These are phyloP conservation scores for Lindbergichthys nudifrons DNA, from an alignment of 2,797 vertebrate species.

Conservation along the genomic window DNA sequence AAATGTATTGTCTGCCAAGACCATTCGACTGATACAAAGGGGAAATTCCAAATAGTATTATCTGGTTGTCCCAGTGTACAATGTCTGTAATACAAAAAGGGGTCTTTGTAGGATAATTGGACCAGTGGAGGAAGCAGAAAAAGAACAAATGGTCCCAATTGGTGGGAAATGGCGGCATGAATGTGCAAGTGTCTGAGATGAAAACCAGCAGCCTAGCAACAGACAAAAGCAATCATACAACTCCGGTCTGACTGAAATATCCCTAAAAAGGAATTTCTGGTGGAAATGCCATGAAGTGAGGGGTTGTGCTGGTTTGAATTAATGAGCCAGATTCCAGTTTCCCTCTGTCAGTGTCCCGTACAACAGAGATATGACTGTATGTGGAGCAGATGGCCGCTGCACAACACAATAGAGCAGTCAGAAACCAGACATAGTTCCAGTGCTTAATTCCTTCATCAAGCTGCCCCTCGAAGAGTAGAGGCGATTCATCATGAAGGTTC, in stretches of 20 bases:
- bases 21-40: slow-evolving; percentile 28
- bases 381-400: slow-evolving; percentile 75
- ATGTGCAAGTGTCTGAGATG: slow-evolving; percentile 56
- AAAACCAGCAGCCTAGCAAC: slow-evolving; percentile 66
- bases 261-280: slow-evolving; percentile 66
- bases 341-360: slow-evolving; percentile 54
- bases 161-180: slow-evolving; percentile 50
- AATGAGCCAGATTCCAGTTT: slow-evolving; percentile 72
- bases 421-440: slow-evolving; percentile 49
- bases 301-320: slow-evolving; percentile 69
- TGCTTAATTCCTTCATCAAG: slow-evolving; percentile 77
- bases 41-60: slow-evolving; percentile 63
- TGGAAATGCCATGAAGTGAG: slow-evolving; percentile 66
- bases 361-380: slow-evolving; percentile 79
- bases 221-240: slow-evolving; percentile 80
- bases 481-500: slow-evolving; percentile 38
- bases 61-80: slow-evolving; percentile 27
- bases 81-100: slow-evolving; percentile 49
- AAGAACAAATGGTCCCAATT: slow-evolving; percentile 54
- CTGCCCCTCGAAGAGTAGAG: slow-evolving; percentile 37
- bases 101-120: slow-evolving; percentile 69
- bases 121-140: slow-evolving; percentile 53
- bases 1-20: slow-evolving; percentile 22
- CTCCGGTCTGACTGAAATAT: slow-evolving; percentile 62
- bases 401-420: slow-evolving; percentile 81